Conservation (phyloP, 1,140 invertebrate genomes). For the Fopius arisanus region DNA sequence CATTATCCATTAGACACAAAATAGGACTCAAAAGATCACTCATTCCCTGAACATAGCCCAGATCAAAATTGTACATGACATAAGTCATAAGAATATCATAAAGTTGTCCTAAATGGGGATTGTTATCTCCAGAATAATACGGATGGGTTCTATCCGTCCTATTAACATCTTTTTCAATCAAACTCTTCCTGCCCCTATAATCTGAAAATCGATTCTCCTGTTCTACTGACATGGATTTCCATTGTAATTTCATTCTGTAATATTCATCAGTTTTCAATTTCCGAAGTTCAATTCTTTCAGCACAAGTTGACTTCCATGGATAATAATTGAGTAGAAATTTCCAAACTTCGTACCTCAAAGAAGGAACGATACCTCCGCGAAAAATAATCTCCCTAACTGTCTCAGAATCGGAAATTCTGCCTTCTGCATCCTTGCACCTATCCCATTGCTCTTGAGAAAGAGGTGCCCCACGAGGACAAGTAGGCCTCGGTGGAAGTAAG, state of each 20-base stretch:
- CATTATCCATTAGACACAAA: constrained; percentile 87
- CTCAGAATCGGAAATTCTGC: constrained; percentile 75
- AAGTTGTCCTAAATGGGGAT: constrained; percentile 84
- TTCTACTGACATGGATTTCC: constrained; percentile 85
- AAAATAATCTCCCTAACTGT: constrained; percentile 85
- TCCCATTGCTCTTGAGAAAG: constrained; percentile 83
- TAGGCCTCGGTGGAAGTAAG: constrained; percentile 67
- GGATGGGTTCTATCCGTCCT: constrained; percentile 92
- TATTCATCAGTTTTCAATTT: constrained; percentile 87
- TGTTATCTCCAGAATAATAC: constrained; percentile 92
- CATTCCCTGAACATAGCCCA: constrained; percentile 97
- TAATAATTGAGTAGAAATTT: constrained; percentile 93
- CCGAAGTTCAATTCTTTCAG: constrained; percentile 74
- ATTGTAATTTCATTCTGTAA: constrained; percentile 95
- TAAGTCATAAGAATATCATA: constrained; percentile 98
- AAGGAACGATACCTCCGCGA: constrained; percentile 77
- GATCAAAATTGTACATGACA: constrained; percentile 99
- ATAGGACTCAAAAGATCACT: constrained; percentile 95
- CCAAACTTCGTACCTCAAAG: constrained; percentile 88
- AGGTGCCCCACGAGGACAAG: constrained; percentile 66
- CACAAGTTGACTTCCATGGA: constrained; percentile 81
- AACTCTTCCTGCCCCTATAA: constrained; percentile 89
- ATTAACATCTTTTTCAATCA: constrained; percentile 98
- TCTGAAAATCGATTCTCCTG: constrained; percentile 91
- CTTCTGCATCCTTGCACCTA: constrained; percentile 77